Base-by-base conservation (phyloP, 1,140 invertebrate species). In the Drosophila littoralis region DNA sequence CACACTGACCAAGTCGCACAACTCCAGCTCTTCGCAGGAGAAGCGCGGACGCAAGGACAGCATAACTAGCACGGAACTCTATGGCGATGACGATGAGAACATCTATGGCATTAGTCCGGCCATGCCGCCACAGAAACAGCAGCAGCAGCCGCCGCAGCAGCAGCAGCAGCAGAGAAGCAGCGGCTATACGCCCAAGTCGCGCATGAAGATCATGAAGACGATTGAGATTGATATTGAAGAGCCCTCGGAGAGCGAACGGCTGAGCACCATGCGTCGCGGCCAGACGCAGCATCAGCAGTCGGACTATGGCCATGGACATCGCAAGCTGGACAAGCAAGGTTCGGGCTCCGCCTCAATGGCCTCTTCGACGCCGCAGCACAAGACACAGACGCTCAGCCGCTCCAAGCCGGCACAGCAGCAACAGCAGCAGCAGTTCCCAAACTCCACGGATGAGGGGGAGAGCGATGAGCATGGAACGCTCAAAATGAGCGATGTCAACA, bases 201-300 rank as follows among this genome's bases (percentile, higher is more conserved):
- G 91, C 43, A 92, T 92, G 91, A 92, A 92, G 73, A 92, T 92
- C 17, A 92, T 92, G 91, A 92, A 92, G 54, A 92, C 91, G 15
- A 92, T 92, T 17, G 91, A 92, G 52, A 92, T 92, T 60, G 91
- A 92, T 57, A 92, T 92, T 4, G 91, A 92, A 36, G 89, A 91
- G 68, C 91, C 90, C 2, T 79, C 77, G 28, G 91, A 92, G 22
- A 77, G 63, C 46, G 91, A 92, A 8, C 64, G 86, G 0, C 15
- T 91, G 42, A 91, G 75, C 54, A 89, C 90, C 10, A 74, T 91
- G 42, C 82, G 91, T 0, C 76, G 83, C 7, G 79, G 86, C 3
- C 90, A 90, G 57, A 65, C 8, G 40, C 71, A 64, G 9, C 78
- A 75, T 8, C 65, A 51, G 13, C 59, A 67, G 54, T 45, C 57